phyloP scores from a whole-genome alignment of 2,888 invertebrate genomes.

The Odontocerum albicorne region DNA sequence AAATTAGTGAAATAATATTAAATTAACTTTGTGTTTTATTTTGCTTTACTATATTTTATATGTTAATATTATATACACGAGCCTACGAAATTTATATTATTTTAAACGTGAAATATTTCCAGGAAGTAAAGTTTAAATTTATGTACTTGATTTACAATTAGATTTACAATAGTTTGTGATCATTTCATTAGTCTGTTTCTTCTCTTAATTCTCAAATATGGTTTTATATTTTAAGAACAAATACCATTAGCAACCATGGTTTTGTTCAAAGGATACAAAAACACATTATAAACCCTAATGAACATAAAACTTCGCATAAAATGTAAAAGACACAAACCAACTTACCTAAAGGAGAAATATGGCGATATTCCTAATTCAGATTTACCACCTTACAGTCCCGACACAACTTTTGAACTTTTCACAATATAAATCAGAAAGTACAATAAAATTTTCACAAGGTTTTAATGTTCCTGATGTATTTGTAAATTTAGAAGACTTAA shows the following conservation, averaged over 20 bases:
- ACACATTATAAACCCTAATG: conserved; percentile 10
- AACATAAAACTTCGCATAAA: conserved; percentile 12
- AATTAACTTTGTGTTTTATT: no score
- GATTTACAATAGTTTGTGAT: no score
- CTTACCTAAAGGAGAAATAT: conserved; percentile 27
- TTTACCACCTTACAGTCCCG: conserved; percentile 10
- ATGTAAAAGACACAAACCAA: conserved; percentile 22
- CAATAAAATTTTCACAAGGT: conserved; percentile 21
- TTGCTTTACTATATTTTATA: no score
- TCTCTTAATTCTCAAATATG: no score
- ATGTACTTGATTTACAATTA: no score
- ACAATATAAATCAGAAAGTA: conserved; percentile 22
- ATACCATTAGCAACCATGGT: conserved; percentile 1
- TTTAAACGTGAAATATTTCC: no score
- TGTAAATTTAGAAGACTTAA: conserved; percentile 15
- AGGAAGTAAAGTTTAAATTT: no score
- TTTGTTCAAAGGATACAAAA: conserved; percentile 6
- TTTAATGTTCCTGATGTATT: conserved; percentile 20
- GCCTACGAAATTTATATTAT: no score
- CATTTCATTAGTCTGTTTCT: no score
- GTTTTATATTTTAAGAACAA: not conserved
- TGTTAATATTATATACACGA: no score
- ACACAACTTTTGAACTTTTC: conserved; percentile 18
- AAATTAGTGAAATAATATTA: no score
- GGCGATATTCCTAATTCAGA: conserved; percentile 20